Conservation (phyloP, 1,140 invertebrate genomes). For the Arion vulgaris region DNA sequence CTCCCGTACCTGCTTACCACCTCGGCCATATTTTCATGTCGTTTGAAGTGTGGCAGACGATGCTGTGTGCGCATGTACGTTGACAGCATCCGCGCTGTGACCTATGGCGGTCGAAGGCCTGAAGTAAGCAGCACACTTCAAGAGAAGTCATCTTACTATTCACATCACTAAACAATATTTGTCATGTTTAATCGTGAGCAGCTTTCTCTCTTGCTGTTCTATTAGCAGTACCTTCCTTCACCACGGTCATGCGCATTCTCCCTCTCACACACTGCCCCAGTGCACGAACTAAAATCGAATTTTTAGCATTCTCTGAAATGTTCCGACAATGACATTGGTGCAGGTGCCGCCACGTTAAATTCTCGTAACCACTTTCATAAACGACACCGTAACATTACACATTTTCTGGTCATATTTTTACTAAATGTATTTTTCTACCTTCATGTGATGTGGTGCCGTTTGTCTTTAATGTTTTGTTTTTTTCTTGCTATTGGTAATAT, state of each 20-base stretch:
- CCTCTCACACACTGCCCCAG: neutral
- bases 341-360: neutral
- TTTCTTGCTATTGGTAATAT: neutral
- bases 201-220: neutral
- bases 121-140: no score
- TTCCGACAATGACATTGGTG: neutral
- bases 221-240: conserved; percentile 1
- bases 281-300: conserved; percentile 27
- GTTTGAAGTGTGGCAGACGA: conserved; percentile 37
- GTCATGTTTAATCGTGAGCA: neutral
- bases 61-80: conserved; percentile 49
- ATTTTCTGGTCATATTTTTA: neutral
- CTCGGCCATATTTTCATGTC: conserved; percentile 54
- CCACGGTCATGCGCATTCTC: neutral
- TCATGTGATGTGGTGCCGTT: neutral
- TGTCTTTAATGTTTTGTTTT: neutral
- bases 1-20: conserved; percentile 49
- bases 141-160: no score
- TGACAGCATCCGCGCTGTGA: conserved; percentile 50
- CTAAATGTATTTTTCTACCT: neutral
- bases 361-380: neutral
- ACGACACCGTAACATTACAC: neutral
- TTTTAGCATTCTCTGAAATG: no score
- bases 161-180: no score
- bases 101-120: neutral